A percentile compares a stretch with the other conserved stretches of the same genome.
These are phyloP conservation scores for Cepaea hortensis DNA, from an alignment of 2,888 invertebrate species.

Conservation along the genomic window DNA sequence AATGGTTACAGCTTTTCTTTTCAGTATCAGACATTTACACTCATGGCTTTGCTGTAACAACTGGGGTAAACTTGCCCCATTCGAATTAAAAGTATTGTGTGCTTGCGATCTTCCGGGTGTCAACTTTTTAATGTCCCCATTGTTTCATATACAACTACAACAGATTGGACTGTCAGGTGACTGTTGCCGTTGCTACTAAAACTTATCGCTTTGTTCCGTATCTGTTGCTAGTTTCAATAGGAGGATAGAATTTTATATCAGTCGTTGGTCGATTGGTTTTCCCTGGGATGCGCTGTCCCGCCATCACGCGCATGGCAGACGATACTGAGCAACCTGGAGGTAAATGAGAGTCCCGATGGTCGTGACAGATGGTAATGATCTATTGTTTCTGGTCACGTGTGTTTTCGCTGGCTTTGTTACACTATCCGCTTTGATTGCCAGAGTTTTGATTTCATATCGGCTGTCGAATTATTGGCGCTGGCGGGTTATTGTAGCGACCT, in stretches of 20 bases:
- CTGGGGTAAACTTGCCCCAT: not conserved
- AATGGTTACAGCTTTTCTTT: not conserved
- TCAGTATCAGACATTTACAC: too few relatives aligned
- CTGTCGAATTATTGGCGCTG: not conserved
- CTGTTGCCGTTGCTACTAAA: not conserved
- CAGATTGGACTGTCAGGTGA: constrained; percentile 12
- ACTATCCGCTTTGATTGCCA: not conserved
- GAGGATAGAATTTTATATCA: not conserved
- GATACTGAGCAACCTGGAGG: not conserved
- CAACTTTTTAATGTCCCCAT: not conserved
- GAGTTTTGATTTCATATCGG: not conserved
- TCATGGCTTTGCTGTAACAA: not conserved
- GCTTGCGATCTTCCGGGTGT: too few relatives aligned
- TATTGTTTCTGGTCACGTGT: not conserved
- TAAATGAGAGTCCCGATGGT: not conserved
- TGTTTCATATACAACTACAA: not conserved
- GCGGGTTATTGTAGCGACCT: not conserved
- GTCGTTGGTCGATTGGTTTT: not conserved
- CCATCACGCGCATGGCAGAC: not conserved
- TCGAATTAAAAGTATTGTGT: not conserved
- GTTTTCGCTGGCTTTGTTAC: not conserved
- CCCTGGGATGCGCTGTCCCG: not conserved
- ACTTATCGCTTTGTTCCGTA: constrained; percentile 1
- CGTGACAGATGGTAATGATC: constrained; percentile 24
- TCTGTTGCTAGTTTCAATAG: not conserved